phyloP scores from a whole-genome alignment of 64 coral and sea anemone genomes.

The Dendronephthya gigantea region DNA sequence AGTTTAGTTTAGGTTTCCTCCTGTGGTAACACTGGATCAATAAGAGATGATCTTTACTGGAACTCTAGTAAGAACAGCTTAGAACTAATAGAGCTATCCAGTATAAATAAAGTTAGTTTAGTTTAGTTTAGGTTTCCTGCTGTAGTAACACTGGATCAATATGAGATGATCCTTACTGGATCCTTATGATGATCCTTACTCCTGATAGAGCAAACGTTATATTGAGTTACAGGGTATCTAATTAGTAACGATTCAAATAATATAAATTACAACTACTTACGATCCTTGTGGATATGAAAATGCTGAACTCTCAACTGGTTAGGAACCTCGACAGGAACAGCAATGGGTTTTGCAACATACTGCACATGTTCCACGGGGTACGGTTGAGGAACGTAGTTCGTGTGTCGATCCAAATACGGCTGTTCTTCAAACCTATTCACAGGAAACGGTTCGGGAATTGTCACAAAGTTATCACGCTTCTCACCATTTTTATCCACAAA shows the following conservation, averaged over 20 bases:
- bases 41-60: no score
- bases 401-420: constrained; percentile 33
- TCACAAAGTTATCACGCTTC: not conserved
- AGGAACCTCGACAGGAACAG: constrained; percentile 26
- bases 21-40: no score
- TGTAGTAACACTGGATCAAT: no score
- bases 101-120: no score
- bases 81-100: no score
- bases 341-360: constrained; percentile 58
- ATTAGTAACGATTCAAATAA: no score
- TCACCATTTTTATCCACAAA: not conserved
- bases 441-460: constrained; percentile 22
- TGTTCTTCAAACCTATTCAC: constrained; percentile 15
- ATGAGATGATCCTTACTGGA: no score
- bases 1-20: no score
- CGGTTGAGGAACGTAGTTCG: constrained; percentile 61
- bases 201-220: not conserved
- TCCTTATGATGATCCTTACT: no score
- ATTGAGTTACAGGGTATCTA: no score
- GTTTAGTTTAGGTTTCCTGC: no score
- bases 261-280: constrained; percentile 28
- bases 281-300: constrained; percentile 18
- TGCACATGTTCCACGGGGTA: constrained; percentile 66
- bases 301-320: not conserved
- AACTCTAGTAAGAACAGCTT: no score